Evolutionary conservation across 2,888 invertebrate genomes (phyloP).

Genomic region (Heliconius ethilla): DNA sequence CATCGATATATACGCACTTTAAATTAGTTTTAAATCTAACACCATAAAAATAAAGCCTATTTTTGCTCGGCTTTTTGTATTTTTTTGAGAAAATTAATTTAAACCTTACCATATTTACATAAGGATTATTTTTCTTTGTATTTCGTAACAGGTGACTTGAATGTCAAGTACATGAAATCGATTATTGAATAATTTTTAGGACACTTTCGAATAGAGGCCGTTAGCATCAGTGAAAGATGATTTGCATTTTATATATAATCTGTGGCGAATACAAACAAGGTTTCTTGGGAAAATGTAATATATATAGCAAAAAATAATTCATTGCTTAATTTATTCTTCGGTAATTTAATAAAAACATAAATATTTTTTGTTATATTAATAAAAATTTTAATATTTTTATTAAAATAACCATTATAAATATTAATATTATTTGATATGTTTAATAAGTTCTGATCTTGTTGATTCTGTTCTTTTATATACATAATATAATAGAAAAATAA

Average conservation of each 20-base stretch:
- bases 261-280: constrained; percentile 33
- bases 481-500: background rate
- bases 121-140: constrained; percentile 51
- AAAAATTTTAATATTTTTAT: background rate
- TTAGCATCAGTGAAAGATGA: constrained; percentile 60
- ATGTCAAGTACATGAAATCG: constrained; percentile 79
- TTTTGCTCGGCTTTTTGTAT: constrained; percentile 12
- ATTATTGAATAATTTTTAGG: constrained; percentile 68
- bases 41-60: background rate
- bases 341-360: background rate
- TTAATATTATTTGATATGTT: background rate
- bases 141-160: constrained; percentile 54
- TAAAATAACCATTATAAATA: background rate
- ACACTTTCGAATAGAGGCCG: constrained; percentile 68
- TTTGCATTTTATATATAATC: constrained; percentile 53
- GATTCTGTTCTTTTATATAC: background rate
- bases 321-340: background rate
- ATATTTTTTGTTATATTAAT: background rate
- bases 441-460: no score
- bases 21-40: constrained; percentile 24
- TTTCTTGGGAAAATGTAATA: background rate
- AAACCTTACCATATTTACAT: constrained; percentile 45
- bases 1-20: constrained; percentile 45
- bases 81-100: constrained; percentile 38
- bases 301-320: background rate